phyloP scores from a whole-genome alignment of 2,113 vertebrate species.

The Callipepla californica region DNA sequence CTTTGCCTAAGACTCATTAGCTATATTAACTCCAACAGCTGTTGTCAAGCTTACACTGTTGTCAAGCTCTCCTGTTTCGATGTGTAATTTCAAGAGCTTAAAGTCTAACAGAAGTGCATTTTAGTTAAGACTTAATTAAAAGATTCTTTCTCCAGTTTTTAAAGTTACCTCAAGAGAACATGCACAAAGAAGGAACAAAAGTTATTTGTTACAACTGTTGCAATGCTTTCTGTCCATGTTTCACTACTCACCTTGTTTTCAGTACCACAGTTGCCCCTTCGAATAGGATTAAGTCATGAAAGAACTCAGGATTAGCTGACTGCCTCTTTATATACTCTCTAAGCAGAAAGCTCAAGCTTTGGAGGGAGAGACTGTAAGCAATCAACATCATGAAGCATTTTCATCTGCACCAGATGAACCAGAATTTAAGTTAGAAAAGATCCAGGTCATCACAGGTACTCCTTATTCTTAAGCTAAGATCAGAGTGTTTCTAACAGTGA shows the following conservation, averaged over 20 bases:
- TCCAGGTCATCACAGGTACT: neutral
- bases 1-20: neutral
- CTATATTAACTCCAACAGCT: neutral
- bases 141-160: neutral
- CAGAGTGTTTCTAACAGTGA: neutral
- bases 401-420: neutral
- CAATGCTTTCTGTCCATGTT: neutral
- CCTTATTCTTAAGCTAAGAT: neutral
- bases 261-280: neutral
- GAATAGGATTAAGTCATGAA: slow-evolving; percentile 36
- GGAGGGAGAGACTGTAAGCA: slow-evolving; percentile 16
- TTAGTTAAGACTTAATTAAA: neutral
- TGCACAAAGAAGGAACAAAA: neutral
- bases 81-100: neutral
- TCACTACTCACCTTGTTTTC: neutral
- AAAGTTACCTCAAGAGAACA: neutral
- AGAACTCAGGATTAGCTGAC: neutral
- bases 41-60: neutral
- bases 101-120: neutral
- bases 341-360: slow-evolving; percentile 10
- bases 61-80: neutral
- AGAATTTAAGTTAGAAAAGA: neutral
- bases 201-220: neutral
- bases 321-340: slow-evolving; percentile 4
- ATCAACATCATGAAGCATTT: neutral